These are phyloP conservation scores for Neodiprion pinetum DNA, from an alignment of 1,140 invertebrate genomes.

Conservation along the genomic window DNA sequence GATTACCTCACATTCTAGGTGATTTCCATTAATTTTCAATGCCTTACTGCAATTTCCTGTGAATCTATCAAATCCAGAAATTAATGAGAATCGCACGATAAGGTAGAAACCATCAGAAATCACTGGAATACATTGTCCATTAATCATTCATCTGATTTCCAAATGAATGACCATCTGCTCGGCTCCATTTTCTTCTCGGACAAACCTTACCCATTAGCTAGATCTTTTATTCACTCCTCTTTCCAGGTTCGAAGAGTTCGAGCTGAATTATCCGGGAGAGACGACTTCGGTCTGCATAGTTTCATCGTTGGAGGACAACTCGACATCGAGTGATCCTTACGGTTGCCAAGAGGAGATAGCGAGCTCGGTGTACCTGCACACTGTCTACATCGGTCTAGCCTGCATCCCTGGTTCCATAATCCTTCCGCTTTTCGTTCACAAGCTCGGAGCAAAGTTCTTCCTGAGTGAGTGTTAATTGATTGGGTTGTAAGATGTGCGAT, in stretches of 20 bases:
- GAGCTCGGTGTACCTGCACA: conserved; percentile 73
- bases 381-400: conserved; percentile 74
- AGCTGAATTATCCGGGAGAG: conserved; percentile 66
- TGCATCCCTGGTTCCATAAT: conserved; percentile 78
- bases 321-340: conserved; percentile 47
- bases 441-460: conserved; percentile 77
- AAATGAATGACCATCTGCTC: neutral
- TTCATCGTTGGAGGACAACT: conserved; percentile 58
- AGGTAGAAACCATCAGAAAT: too few relatives aligned
- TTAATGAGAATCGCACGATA: too few relatives aligned
- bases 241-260: conserved; percentile 75
- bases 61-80: too few relatives aligned
- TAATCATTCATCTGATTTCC: neutral
- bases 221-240: neutral
- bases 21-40: too few relatives aligned
- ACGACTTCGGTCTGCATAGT: conserved; percentile 77
- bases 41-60: too few relatives aligned
- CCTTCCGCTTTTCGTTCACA: conserved; percentile 75
- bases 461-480: conserved; percentile 64
- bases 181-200: neutral
- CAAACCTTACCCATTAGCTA: neutral
- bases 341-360: conserved; percentile 59
- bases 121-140: neutral
- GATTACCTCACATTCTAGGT: too few relatives aligned
- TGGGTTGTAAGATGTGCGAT: conserved; percentile 4